A percentile compares a stretch with the other conserved stretches of the same genome.
Conservation (phyloP, 2,888 invertebrate species). For the Ditylenchus weischeri region DNA sequence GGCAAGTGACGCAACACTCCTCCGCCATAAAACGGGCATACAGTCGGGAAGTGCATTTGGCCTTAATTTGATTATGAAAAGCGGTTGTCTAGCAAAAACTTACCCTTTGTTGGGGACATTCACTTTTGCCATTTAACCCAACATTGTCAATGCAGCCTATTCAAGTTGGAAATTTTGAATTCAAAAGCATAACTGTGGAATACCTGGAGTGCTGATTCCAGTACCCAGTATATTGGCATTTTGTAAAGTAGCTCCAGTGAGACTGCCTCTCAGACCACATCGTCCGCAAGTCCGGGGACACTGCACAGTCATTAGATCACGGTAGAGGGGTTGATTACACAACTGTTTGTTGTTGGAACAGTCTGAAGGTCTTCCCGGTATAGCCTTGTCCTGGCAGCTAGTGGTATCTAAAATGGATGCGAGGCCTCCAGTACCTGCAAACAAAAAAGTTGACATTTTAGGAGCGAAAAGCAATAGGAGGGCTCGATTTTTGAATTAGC, state of each 20-base stretch:
- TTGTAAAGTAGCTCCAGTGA: not conserved
- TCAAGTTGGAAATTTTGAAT: too few species aligned
- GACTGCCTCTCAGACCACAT: slow-evolving; percentile 14
- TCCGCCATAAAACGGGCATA: slow-evolving; percentile 5
- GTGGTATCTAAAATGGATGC: too few species aligned
- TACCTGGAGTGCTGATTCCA: too few species aligned
- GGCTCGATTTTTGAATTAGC: too few species aligned
- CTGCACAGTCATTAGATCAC: slow-evolving; percentile 25
- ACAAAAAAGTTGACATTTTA: too few species aligned
- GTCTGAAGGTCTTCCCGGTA: slow-evolving; percentile 23
- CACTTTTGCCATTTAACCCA: slow-evolving; percentile 20
- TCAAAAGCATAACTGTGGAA: too few species aligned
- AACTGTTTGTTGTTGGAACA: slow-evolving; percentile 15
- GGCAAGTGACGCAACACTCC: slow-evolving; percentile 6
- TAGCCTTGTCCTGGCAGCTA: slow-evolving; percentile 19
- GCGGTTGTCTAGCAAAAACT: not conserved
- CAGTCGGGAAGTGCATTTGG: not conserved
- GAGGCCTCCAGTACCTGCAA: too few species aligned
- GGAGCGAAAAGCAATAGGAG: too few species aligned
- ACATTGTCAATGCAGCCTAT: slow-evolving; percentile 16
- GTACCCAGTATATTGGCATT: too few species aligned
- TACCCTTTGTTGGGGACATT: slow-evolving; percentile 23
- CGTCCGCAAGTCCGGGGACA: slow-evolving; percentile 19
- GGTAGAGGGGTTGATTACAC: slow-evolving; percentile 24
- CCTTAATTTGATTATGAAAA: slow-evolving; percentile 5